Base-by-base conservation (phyloP, 2,888 invertebrate species). In the Phyllotreta cruciferae region DNA sequence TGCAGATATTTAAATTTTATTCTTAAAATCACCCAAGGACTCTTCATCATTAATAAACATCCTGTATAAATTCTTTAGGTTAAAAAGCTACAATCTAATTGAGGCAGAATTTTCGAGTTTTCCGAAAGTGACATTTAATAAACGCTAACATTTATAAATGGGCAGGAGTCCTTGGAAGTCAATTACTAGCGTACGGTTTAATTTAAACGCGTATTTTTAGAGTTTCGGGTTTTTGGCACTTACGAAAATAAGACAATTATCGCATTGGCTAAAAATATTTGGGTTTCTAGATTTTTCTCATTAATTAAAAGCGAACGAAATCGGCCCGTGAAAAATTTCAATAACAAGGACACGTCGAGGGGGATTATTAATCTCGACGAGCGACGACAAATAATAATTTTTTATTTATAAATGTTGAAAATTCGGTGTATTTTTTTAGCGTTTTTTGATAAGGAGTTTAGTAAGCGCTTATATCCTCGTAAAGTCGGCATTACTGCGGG, bases 191-290 rank as follows among this genome's bases (percentile, higher is more conserved):
- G 44, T n/a, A 44, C 44, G 14, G 7, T 44, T 44, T 44, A 44
- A 44, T 44, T 44, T 44, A 44, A 14, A 44, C 7, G 44, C 10
- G 44, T 44, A 44, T 44, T 44, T 44, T 10, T 11, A 10, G 41
- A 41, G 41, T n/a, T 10, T 9, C 41, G 41, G 41, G 44, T 44
- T 44, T 44, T 44, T 44, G 44, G 44, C 44, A 44, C 44, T 44
- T 44, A 44, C 44, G 14, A 44, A 44, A 44, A 44, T 44, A 44
- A n/a, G 44, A 10, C 44, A 44, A 44, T 44, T 44, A 44, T 44
- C 44, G 44, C 44, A 14, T 44, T 44, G 10, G 44, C 44, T n/a
- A 44, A 44, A 44, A 44, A 44, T 44, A n/a, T 24, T 44, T 13
- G 44, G 44, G 6, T 44, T 44, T 44, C 44, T 10, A 44, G 44